Evolutionary conservation across 2,888 invertebrate genomes (phyloP).

Genomic region (Drosophila stalkeri): DNA sequence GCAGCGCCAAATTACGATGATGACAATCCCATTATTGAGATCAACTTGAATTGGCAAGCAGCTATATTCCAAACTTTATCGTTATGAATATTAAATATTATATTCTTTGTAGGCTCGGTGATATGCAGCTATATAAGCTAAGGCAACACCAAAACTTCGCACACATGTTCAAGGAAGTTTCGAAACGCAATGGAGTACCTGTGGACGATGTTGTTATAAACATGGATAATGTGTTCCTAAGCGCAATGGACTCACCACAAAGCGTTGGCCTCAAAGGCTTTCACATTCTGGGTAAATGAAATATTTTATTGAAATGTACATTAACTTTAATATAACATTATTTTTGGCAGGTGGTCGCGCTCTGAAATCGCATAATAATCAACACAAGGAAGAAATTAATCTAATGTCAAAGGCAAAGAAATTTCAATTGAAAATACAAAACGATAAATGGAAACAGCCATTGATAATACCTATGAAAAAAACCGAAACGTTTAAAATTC

Average conservation of each 20-base stretch:
- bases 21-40: constrained; percentile 76
- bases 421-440: constrained; percentile 82
- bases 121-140: constrained; percentile 71
- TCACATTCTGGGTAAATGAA: constrained; percentile 77
- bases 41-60: constrained; percentile 71
- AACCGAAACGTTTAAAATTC: constrained; percentile 73
- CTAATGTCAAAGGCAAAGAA: constrained; percentile 48
- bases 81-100: too few species aligned
- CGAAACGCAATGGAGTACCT: constrained; percentile 72
- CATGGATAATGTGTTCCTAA: constrained; percentile 70
- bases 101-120: constrained; percentile 64
- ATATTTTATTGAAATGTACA: background rate
- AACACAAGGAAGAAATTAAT: constrained; percentile 11
- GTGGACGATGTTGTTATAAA: constrained; percentile 71
- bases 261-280: constrained; percentile 75
- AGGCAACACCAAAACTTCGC: constrained; percentile 81
- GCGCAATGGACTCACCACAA: constrained; percentile 74
- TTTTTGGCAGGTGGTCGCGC: constrained; percentile 67
- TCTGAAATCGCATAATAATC: constrained; percentile 40
- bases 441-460: constrained; percentile 77
- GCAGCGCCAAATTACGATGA: constrained; percentile 48
- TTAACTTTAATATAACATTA: too few species aligned
- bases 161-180: constrained; percentile 72
- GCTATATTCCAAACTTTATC: accelerated
- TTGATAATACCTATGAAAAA: constrained; percentile 71